Evolutionary conservation across 2,797 vertebrate genomes (phyloP), one percentile per base, ranked within the genome.

Genomic region (Coccyzus lansbergi): DNA sequence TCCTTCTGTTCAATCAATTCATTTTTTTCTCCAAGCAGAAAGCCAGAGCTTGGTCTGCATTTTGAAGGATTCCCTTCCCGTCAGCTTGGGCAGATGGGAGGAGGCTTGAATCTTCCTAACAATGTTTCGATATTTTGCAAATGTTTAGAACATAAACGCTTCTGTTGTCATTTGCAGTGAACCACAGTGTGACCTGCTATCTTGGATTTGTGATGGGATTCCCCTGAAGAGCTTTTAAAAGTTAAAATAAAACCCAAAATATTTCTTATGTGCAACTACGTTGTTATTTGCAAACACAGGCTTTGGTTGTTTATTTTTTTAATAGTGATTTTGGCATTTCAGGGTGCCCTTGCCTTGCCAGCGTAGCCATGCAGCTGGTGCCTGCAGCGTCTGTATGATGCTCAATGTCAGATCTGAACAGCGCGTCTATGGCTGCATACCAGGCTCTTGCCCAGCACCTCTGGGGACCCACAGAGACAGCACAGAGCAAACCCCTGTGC

Each of bases 341-440:
- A 19, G 10, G 60, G 60, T 34, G 52, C 42, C 22, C 19, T 69
- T 7, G 17, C 29, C 4, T 34, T 1, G 5, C 5, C 38, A 7
- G 21, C 5, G 25, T 9, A 40, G 67, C 59, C 2, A 8, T 33
- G 31, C 18, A 12, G 40, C 59, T 22, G 40, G 15, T 49, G 58
- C 48, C 18, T 5, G 40, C 2, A 12, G 16, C 6, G 46, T 4
- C 38, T 46, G 8, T 9, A 3, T 1, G 2, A 2, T 15, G 24
- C 33, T 6, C 18, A 34, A 10, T 21, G 24, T 40, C 59, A 16
- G 2, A 12, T 19, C 40, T 19, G 59, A 21, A 28, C 21, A 20
- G 11, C 6, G 16, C 20, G 5, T 1, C 56, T 11, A 58, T 11
- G 7, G 28, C 56, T 11, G 28, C 17, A 0, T 19, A 1, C 12